Evolutionary conservation across 2,888 invertebrate genomes (phyloP).

Genomic region (Eupsilia transversa): DNA sequence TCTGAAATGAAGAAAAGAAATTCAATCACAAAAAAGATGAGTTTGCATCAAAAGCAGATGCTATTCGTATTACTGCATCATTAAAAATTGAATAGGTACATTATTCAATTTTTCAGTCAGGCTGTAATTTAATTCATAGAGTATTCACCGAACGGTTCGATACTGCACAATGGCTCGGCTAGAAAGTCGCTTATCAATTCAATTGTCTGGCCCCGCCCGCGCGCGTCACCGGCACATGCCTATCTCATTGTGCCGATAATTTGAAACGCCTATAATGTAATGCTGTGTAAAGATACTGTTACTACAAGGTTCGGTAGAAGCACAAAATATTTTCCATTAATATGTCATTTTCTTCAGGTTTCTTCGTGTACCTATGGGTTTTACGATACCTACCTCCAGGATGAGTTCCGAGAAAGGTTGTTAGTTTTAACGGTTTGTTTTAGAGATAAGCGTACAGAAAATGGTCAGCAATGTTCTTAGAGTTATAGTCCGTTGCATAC

Average conservation of each 20-base stretch:
- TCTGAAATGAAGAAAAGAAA: neutral
- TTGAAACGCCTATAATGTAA: slow-evolving; percentile 73
- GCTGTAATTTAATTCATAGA: slow-evolving; percentile 49
- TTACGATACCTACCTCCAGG: neutral
- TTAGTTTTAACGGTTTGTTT: neutral
- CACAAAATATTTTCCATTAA: neutral
- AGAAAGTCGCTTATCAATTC: slow-evolving; percentile 89
- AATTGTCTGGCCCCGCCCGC: slow-evolving; percentile 86
- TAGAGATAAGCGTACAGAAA: neutral
- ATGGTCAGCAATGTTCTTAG: neutral
- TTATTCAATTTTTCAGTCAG: slow-evolving; percentile 22
- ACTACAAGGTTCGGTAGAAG: slow-evolving; percentile 31
- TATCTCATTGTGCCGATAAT: slow-evolving; percentile 80
- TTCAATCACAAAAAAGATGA: neutral
- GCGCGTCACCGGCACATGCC: slow-evolving; percentile 75
- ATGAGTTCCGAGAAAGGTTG: neutral
- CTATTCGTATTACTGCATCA: neutral
- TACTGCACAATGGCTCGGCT: slow-evolving; percentile 65
- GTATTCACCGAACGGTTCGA: slow-evolving; percentile 53
- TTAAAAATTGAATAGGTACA: neutral
- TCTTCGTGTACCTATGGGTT: neutral
- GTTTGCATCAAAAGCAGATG: neutral
- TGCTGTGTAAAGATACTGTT: slow-evolving; percentile 44
- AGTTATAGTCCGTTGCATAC: neutral
- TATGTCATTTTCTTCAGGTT: neutral